phyloP scores from a whole-genome alignment of 2,113 vertebrate genomes.

The Stigmatopora nigra region DNA sequence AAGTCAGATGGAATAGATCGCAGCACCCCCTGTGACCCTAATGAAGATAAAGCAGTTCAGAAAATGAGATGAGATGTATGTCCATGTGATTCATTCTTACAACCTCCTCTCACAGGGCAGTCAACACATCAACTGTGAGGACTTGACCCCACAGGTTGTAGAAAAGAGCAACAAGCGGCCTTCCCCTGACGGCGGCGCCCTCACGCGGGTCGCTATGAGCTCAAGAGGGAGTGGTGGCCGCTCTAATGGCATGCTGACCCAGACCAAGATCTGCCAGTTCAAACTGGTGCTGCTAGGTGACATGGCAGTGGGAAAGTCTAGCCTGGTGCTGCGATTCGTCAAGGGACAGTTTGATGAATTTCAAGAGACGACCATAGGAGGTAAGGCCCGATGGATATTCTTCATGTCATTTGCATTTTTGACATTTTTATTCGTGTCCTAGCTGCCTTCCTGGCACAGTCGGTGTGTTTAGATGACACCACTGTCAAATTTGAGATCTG shows the following conservation, averaged over 20 bases:
- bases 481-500: slow-evolving; percentile 83
- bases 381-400: slow-evolving; percentile 43
- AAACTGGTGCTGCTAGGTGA: slow-evolving; percentile 79
- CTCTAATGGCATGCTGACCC: slow-evolving; percentile 69
- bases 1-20: too few species aligned
- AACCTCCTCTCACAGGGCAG: slow-evolving; percentile 1
- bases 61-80: background rate
- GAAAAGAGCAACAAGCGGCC: background rate
- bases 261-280: slow-evolving; percentile 82
- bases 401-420: background rate
- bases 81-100: background rate
- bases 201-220: slow-evolving; percentile 62
- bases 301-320: slow-evolving; percentile 81
- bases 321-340: slow-evolving; percentile 78
- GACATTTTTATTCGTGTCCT: background rate
- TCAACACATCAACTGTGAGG: slow-evolving; percentile 1
- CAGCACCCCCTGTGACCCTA: too few species aligned
- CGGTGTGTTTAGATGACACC: slow-evolving; percentile 77
- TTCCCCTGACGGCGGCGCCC: slow-evolving; percentile 16
- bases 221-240: slow-evolving; percentile 69
- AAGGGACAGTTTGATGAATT: slow-evolving; percentile 82
- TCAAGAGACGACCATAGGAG: slow-evolving; percentile 80
- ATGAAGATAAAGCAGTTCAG: too few species aligned
- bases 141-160: background rate
- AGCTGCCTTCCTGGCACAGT: slow-evolving; percentile 81